Conservation (phyloP, 2,797 vertebrate species). For the Anguilla pacifica region DNA sequence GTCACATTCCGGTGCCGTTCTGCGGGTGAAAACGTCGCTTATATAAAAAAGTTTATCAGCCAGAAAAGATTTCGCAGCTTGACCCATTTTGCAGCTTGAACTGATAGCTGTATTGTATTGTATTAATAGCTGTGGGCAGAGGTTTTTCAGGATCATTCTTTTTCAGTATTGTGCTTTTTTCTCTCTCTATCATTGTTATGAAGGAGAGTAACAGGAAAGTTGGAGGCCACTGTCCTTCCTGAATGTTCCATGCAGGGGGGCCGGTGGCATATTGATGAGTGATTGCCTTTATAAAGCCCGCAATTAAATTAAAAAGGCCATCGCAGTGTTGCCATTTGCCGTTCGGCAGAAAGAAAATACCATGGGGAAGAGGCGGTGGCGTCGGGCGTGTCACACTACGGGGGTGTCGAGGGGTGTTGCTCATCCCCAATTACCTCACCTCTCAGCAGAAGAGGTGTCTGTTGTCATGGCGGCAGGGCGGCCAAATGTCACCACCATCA, state of each 20-base stretch:
- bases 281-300: not conserved
- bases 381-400: not conserved
- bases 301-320: not conserved
- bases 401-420: not conserved
- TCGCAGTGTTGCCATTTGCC: not conserved
- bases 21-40: not conserved
- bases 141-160: not conserved
- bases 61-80: not conserved
- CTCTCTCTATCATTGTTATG: not conserved
- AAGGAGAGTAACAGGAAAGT: not conserved
- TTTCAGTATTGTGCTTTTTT: not conserved
- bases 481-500: conserved; percentile 6
- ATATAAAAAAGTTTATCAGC: not conserved
- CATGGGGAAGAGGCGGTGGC: not conserved
- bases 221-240: not conserved
- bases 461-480: not conserved
- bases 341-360: not conserved
- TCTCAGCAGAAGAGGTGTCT: conserved; percentile 28
- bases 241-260: not conserved
- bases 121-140: not conserved
- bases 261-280: not conserved
- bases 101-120: not conserved
- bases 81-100: not conserved
- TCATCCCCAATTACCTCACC: conserved; percentile 25
- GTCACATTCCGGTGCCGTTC: not conserved